Evolutionary conservation across 2,888 invertebrate genomes (phyloP), one percentile per base, ranked within the genome.

Genomic region (Drosophila infuscata): DNA sequence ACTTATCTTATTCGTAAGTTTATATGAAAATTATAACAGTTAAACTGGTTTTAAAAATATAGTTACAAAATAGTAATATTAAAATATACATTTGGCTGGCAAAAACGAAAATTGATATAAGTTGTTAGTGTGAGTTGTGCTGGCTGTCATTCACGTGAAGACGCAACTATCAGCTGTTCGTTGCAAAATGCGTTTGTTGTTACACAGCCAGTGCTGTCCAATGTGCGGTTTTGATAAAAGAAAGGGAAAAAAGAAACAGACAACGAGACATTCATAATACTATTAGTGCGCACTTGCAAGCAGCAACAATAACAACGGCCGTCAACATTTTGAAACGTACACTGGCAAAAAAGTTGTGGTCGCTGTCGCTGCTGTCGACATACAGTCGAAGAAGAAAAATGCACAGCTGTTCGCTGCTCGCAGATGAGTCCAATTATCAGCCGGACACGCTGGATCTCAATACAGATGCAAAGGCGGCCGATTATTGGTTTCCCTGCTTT

Each of bases 371-470:
- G 58, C 38, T 53, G 58, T 41, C 63, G 63, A 48, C 36, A 61
- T 51, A 49, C 41, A 62, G 11, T 8, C 77, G 79, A 70, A 66
- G 30, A 52, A 30, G 52, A 20, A 82, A 73, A 38, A 88, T 83
- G 83, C 82, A 82, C 67, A 94, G 96, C 61, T 97, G 97, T 91
- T 96, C 97, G 9, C 94, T 99, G 82, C 94, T 99, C 46, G 72
- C 94, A 95, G 81, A 97, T 93, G 96, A 96, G 62, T 94, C 95
- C 81, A 95, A 95, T 90, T 99, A 99, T 94, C 95, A 95, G 92
- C 98, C 99, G 1, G 99, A 99, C 93, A 98, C 98, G 36, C 96
- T 98, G 79, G 98, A 99, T 94, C 94, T 99, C 68, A 95, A 96
- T 72, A 95, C 95, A 86, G 98, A 99, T 92, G 94, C 95, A 79